Evolutionary conservation across 2,113 vertebrate species (phyloP), one percentile per base, ranked within the genome.

Genomic region (Psettodes erumei): DNA sequence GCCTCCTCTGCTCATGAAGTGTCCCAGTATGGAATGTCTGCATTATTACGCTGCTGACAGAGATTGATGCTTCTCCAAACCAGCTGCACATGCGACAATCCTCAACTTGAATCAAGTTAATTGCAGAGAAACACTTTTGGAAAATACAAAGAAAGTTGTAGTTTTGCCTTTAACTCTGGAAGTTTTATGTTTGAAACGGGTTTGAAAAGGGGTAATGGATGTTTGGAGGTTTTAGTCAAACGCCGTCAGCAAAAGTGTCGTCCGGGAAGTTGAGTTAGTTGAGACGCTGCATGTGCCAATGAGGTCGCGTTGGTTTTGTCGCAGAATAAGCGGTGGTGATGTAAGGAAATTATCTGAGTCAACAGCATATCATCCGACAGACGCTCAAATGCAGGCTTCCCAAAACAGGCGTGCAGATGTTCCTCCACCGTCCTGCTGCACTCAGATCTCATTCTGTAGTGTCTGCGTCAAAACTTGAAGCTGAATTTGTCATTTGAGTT

Each of bases 31-130:
- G 90, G 90, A 90, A 90, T 90, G 87, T 88, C 85, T 91, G 90
- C 90, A 91, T 93, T 93, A 94, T 91, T 89, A 81, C 86, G 67
- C 86, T 21, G 81, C 87, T 91, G 90, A 94, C 92, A 92, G 84
- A 90, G 90, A 93, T 93, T 90, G 89, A 92, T 91, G 90, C 81
- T 64, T 80, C 81, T 82, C 82, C 86, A 81, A 86, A 88, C 84
- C 87, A 85, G 86, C 79, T 91, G 90, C 86, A 91, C 84, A 89
- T 85, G 86, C 83, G 87, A 88, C 85, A 89, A 54, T 77, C 77
- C 54, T 88, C 79, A 77, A 84, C 81, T 80, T 66, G 63, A 76
- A 79, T 72, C 43, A 65, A 72, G 62, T 83, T 91, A 85, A 89
- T 84, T 88, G 81, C 71, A 74, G 32, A 62, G 42, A 60, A 33